Evolutionary conservation across 2,113 vertebrate species (phyloP).

Genomic region (Dascyllus trimaculatus): DNA sequence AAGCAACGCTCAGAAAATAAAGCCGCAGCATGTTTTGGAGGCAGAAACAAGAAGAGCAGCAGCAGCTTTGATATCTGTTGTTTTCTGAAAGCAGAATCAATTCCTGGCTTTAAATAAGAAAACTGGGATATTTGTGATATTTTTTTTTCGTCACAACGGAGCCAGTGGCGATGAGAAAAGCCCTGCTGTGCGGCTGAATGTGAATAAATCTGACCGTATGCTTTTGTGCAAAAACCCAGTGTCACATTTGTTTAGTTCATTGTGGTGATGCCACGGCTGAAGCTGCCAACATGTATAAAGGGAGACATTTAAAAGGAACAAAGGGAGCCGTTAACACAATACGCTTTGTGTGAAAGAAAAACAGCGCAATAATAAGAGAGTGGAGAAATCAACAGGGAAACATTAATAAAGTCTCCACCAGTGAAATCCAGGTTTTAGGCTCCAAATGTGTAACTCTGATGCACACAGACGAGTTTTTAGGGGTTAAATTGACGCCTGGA

Average conservation of each 20-base stretch:
- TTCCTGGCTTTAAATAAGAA: background rate
- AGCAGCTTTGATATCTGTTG: background rate
- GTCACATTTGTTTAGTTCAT: background rate
- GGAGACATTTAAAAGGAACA: background rate
- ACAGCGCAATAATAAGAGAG: background rate
- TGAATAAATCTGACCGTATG: background rate
- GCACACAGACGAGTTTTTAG: too few species aligned
- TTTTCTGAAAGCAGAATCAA: background rate
- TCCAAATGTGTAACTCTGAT: too few species aligned
- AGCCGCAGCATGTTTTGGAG: background rate
- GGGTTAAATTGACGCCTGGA: too few species aligned
- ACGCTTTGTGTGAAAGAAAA: background rate
- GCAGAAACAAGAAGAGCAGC: background rate
- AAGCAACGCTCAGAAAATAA: background rate
- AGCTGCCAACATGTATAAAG: background rate
- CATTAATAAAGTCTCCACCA: background rate
- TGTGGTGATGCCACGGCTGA: background rate
- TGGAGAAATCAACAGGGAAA: background rate
- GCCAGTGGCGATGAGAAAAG: background rate
- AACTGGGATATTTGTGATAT: background rate
- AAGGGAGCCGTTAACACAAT: background rate
- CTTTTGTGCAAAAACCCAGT: background rate
- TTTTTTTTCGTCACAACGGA: background rate
- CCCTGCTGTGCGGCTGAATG: background rate
- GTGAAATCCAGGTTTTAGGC: background rate